Percentiles rank a stretch among this genome's conserved stretches.
phyloP scores from a whole-genome alignment of 2,113 vertebrate species.

The Barbus barbus region DNA sequence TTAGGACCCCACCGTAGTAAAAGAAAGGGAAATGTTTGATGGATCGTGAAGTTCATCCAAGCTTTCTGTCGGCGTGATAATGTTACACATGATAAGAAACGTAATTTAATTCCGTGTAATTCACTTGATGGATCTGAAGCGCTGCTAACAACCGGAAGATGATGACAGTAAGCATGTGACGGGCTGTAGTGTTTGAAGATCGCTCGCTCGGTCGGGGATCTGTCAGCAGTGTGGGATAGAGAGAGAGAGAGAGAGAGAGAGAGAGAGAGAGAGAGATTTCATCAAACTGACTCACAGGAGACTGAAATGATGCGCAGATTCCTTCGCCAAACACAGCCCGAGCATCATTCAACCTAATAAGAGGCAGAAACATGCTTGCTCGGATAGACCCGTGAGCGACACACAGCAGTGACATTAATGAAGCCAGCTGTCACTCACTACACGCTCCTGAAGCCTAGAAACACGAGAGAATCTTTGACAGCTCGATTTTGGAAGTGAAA shows the following conservation, averaged over 20 bases:
- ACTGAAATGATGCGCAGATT: constrained; percentile 32
- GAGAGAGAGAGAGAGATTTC: constrained; percentile 12
- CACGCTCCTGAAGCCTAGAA: not conserved
- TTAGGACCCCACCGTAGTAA: constrained; percentile 50
- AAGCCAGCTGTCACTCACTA: constrained; percentile 32
- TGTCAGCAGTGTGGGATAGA: constrained; percentile 46
- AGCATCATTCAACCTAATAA: not conserved
- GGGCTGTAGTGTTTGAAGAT: not conserved
- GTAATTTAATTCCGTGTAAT: not conserved
- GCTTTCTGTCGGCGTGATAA: constrained; percentile 22
- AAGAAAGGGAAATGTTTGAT: constrained; percentile 36
- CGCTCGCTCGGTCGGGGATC: constrained; percentile 15
- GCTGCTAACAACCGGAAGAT: not conserved
- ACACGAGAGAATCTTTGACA: constrained; percentile 22
- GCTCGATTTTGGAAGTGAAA: constrained; percentile 38
- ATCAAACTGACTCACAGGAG: constrained; percentile 33
- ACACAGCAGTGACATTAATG: not conserved
- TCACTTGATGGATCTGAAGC: not conserved
- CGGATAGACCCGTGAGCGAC: not conserved
- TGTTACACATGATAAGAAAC: not conserved
- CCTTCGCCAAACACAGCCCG: constrained; percentile 16
- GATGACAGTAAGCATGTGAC: not conserved
- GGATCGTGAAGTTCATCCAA: constrained; percentile 54
- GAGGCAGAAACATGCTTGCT: not conserved
- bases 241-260: constrained; percentile 41